These are phyloP conservation scores for Mythimna lalbum DNA, from an alignment of 2,888 invertebrate genomes.

Conservation along the genomic window DNA sequence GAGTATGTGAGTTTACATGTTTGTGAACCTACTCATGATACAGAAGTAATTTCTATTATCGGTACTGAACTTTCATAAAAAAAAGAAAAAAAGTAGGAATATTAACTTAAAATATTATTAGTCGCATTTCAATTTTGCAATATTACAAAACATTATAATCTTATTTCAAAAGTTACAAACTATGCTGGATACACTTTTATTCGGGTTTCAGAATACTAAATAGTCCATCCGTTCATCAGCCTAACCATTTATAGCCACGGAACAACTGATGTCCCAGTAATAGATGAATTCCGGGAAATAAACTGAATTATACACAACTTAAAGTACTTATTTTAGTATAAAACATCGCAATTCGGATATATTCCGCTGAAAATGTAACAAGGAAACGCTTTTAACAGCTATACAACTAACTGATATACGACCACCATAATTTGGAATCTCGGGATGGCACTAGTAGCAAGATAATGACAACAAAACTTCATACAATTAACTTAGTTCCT, in stretches of 20 bases:
- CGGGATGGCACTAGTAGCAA: constrained; percentile 1
- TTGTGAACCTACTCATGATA: no score
- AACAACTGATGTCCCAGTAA: neutral
- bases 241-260: neutral
- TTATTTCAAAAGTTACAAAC: neutral
- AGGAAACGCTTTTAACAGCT: constrained; percentile 45
- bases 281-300: constrained; percentile 6
- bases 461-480: neutral
- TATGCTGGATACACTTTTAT: neutral
- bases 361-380: constrained; percentile 35
- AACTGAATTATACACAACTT: constrained; percentile 15
- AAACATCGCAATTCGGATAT: constrained; percentile 24
- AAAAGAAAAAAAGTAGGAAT: no score
- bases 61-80: no score
- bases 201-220: constrained; percentile 1
- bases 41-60: no score
- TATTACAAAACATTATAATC: neutral
- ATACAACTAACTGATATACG: neutral
- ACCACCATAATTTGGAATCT: constrained; percentile 3
- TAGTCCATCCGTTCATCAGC: no score
- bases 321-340: constrained; percentile 13
- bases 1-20: no score
- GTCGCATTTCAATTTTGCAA: neutral
- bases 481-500: constrained; percentile 3
- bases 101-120: no score